Evolutionary conservation across 2,113 vertebrate genomes (phyloP).

Genomic region (Stercorarius parasiticus): DNA sequence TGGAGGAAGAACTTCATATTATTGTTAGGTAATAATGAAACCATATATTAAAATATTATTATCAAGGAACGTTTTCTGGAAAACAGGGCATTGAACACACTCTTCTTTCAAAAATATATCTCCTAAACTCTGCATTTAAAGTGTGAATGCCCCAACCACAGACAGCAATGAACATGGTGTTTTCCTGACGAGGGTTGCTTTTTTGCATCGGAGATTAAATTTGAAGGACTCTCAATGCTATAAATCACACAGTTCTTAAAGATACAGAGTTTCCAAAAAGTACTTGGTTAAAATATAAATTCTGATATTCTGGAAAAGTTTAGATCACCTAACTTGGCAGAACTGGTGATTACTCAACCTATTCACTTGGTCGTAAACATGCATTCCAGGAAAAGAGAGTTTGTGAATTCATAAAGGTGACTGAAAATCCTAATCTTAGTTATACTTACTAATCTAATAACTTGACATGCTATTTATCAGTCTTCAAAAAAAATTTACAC

Average conservation of each 20-base stretch:
- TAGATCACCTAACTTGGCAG: not conserved
- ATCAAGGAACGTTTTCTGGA: not conserved
- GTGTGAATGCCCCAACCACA: not conserved
- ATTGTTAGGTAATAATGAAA: not conserved
- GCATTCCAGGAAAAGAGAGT: not conserved
- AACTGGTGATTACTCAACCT: not conserved
- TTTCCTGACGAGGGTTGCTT: not conserved
- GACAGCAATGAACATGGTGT: not conserved
- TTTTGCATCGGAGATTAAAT: not conserved
- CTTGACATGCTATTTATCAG: not conserved
- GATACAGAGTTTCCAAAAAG: not conserved
- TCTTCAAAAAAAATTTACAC: not conserved
- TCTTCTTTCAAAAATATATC: not conserved
- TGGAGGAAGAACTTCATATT: not conserved
- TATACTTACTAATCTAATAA: not conserved
- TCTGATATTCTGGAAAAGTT: not conserved
- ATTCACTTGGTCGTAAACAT: not conserved
- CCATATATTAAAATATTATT: not conserved
- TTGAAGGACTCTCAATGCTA: not conserved
- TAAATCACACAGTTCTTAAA: not conserved
- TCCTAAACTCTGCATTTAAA: not conserved
- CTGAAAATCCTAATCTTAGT: not conserved
- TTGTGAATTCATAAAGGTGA: not conserved
- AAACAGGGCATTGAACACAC: not conserved
- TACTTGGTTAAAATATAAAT: not conserved